phyloP scores from a whole-genome alignment of 2,113 vertebrate genomes.

The Rostratula benghalensis region DNA sequence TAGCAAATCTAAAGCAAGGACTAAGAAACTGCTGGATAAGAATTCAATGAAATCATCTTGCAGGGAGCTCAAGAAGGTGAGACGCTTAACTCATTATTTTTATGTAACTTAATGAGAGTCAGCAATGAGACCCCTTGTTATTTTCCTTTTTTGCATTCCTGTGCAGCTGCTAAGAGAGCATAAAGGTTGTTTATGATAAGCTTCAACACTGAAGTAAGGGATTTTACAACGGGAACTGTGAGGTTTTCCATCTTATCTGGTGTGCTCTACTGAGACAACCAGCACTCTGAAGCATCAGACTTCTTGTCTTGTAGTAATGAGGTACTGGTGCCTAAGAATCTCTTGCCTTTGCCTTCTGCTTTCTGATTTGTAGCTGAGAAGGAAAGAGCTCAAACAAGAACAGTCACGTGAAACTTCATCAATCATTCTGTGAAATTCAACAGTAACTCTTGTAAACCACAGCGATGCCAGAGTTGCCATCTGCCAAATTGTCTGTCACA shows the following conservation, averaged over 20 bases:
- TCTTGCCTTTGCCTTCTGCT: background rate
- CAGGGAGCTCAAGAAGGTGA: constrained; percentile 88
- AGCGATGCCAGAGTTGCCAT: background rate
- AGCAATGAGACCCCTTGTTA: background rate
- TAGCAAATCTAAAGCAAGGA: constrained; percentile 55
- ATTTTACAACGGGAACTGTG: background rate
- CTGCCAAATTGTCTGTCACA: background rate
- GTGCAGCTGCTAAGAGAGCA: background rate
- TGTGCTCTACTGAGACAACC: background rate
- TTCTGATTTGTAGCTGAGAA: background rate
- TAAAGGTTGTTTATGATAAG: background rate
- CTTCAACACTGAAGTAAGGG: background rate
- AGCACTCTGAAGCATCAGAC: background rate
- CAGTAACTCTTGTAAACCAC: background rate
- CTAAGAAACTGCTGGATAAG: constrained; percentile 55
- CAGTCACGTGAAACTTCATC: background rate
- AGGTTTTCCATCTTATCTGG: background rate
- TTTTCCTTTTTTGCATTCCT: background rate
- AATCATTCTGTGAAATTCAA: background rate
- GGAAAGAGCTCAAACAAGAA: background rate
- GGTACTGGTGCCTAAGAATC: background rate
- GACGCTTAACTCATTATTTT: background rate
- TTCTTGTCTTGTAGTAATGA: background rate
- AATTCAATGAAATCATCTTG: constrained; percentile 81
- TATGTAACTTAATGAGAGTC: background rate